These are phyloP conservation scores for Oncorhynchus tshawytscha DNA, from an alignment of 2,113 vertebrate genomes.

Conservation along the genomic window DNA sequence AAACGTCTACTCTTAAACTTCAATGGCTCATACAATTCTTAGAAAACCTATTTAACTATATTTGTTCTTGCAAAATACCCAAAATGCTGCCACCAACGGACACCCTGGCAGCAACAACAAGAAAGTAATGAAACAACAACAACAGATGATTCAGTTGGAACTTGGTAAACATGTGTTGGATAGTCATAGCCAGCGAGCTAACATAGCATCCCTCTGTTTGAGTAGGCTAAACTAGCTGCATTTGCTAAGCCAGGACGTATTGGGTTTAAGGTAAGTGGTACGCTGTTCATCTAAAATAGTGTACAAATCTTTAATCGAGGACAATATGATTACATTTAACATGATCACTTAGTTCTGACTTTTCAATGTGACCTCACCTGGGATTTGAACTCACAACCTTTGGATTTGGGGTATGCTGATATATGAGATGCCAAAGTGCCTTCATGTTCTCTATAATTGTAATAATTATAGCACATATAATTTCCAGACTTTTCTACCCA, in stretches of 20 bases:
- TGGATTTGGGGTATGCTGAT: constrained; percentile 37
- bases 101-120: constrained; percentile 5
- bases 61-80: background rate
- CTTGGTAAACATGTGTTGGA: constrained; percentile 4
- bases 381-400: constrained; percentile 38
- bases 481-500: constrained; percentile 12
- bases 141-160: constrained; percentile 24
- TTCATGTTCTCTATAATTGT: constrained; percentile 44
- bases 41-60: background rate
- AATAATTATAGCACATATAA: constrained; percentile 34
- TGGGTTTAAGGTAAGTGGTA: too few species aligned
- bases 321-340: too few species aligned
- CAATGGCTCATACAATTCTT: background rate
- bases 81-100: background rate
- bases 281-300: too few species aligned
- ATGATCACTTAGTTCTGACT: constrained; percentile 25
- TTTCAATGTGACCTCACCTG: constrained; percentile 32
- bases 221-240: too few species aligned
- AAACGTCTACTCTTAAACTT: too few species aligned
- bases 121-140: background rate
- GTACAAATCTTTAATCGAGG: too few species aligned
- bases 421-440: constrained; percentile 46
- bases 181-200: too few species aligned
- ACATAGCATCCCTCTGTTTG: too few species aligned
- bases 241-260: too few species aligned